Base-by-base conservation (phyloP, 2,888 invertebrate genomes). In the Adelphocoris suturalis region DNA sequence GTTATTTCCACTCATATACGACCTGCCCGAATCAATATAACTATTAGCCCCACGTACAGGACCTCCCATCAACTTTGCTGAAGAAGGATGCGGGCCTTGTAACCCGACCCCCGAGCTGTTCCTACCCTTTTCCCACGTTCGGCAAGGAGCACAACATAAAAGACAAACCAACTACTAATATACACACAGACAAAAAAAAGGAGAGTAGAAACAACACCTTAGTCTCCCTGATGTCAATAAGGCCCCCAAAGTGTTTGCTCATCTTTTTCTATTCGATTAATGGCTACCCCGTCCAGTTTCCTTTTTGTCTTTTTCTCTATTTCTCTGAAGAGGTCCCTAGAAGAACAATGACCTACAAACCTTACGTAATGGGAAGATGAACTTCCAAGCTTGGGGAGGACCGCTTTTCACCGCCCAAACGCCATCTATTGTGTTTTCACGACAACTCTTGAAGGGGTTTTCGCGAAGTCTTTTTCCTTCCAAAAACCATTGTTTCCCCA, bases 211-310 rank as follows among this genome's bases (percentile, higher is more conserved):
- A 82, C 82, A 82, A 82, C 82, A 82, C 82, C 27, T 82, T 52
- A 68, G 48, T 52, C 52, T n/a, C 46, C n/a, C 14, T 11, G 80
- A 82, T 82, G 82, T 82, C 82, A 82, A 82, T 82, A 82, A 82
- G 27, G 27, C 5, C 82, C 82, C 81, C 52, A 23, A 52, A 82
- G 82, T 82, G 82, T 82, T 82, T 82, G 52, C 52, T 13, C 82
- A 52, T 82, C 82, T 82, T 82, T 82, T 82, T 82, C 82, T 82
- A 52, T 80, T 48, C 48, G 82, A 82, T 82, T 82, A 82, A 82
- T 82, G 52, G 82, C 48, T 46, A 80, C 80, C 80, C 81, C 82
- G 27, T 82, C 68, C 23, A 68, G 68, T 68, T 68, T 27, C 27
- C 27, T 68, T 68, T 68, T 61, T 68, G 11, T 68, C 5, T 68